A percentile compares a stretch with the other conserved stretches of the same genome.
phyloP scores from a whole-genome alignment of 2,797 vertebrate species.

The Urosaurus nigricauda region DNA sequence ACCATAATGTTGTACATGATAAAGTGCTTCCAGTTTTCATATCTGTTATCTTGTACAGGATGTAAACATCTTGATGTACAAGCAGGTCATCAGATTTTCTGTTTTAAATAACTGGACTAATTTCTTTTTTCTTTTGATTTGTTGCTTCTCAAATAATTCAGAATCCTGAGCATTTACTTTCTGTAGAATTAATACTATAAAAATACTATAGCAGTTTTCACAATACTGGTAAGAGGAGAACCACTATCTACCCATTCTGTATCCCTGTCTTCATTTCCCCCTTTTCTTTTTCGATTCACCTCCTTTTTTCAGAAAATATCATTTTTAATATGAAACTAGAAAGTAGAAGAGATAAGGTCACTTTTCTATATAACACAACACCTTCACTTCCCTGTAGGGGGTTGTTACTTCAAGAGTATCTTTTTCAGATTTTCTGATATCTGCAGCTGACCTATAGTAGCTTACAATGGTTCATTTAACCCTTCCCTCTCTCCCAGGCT shows the following conservation, averaged over 20 bases:
- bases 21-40: not conserved
- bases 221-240: not conserved
- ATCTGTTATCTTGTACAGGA: not conserved
- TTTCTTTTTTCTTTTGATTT: not conserved
- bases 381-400: constrained; percentile 18
- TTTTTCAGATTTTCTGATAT: constrained; percentile 36
- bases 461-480: constrained; percentile 32
- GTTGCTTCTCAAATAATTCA: not conserved
- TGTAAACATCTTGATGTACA: not conserved
- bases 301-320: constrained; percentile 32
- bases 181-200: not conserved
- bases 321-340: constrained; percentile 19
- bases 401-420: constrained; percentile 36
- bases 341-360: not conserved
- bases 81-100: not conserved
- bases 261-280: constrained; percentile 21
- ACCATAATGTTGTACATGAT: not conserved
- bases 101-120: not conserved
- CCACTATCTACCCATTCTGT: not conserved
- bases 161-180: not conserved
- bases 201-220: not conserved
- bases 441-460: not conserved
- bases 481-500: constrained; percentile 33
- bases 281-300: constrained; percentile 11
- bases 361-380: constrained; percentile 10